Evolutionary conservation across 1,140 invertebrate species (phyloP), one percentile per base, ranked within the genome.

Genomic region (Polypedilum pembai): DNA sequence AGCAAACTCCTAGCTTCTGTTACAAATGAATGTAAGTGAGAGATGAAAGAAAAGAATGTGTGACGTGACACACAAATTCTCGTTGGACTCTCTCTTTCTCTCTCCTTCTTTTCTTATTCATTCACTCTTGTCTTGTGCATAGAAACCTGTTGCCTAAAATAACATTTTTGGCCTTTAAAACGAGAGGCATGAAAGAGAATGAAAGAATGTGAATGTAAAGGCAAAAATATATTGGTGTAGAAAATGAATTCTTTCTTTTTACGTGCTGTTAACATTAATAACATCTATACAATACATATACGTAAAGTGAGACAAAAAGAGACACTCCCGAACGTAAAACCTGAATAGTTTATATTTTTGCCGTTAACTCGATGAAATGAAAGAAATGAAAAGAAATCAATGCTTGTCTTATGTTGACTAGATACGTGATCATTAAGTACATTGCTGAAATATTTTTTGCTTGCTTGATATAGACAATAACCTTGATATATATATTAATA

Each of bases 31-130:
- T 8, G 2, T 8, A 5, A 33, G 24, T 33, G 5, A 33, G 5
- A 5, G 8, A 45, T 3, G 41, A 45, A 12, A 12, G 8, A 45
- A 45, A 56, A n/a, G 12, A 56, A 56, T 56, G 12, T 56, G 15
- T 56, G 45, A 56, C 45, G 45, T 56, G 45, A 56, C 45, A 56
- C 45, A 56, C 45, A 56, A 56, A 56, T 56, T 56, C 45, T 56
- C 15, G 7, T 56, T 56, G 45, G 12, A 56, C 8, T 56, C 45
- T 45, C 15, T 56, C 45, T 33, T 33, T 56, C 45, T 56, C 15
- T 56, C 24, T 33, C 5, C 24, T 33, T 33, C 1, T 33, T 33
- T 33, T 33, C 5, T 33, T 33, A 3, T 33, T 33, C 24, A 3
- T 33, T 33, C 24, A 33, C 24, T 33, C 24, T 33, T 33, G 1